Percentiles rank a stretch among this genome's conserved stretches.
Conservation (phyloP, 2,888 invertebrate genomes). For the Belgica antarctica region DNA sequence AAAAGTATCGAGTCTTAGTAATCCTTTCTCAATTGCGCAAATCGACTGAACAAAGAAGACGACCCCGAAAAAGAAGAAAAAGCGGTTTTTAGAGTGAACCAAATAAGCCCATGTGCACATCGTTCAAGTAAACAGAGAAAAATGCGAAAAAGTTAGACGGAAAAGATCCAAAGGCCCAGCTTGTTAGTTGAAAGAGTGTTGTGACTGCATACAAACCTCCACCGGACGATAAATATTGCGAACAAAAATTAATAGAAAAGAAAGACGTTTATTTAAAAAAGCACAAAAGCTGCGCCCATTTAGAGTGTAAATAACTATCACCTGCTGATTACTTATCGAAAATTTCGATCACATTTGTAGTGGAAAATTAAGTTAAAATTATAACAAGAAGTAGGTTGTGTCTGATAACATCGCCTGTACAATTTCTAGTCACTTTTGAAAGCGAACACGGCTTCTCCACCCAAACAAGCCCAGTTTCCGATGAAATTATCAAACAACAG, state of each 20-base stretch:
- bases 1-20: neutral
- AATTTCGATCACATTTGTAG: constrained; percentile 4
- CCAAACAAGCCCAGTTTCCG: too few species aligned
- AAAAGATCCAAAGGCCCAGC: neutral
- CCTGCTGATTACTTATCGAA: constrained; percentile 20
- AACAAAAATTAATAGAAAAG: too few species aligned
- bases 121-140: too few species aligned
- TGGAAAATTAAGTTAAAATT: too few species aligned
- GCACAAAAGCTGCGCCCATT: constrained; percentile 6
- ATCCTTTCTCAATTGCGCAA: neutral
- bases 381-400: too few species aligned
- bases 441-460: too few species aligned
- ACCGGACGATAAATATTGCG: too few species aligned
- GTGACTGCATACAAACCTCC: too few species aligned
- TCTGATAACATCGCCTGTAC: too few species aligned
- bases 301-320: constrained; percentile 5
- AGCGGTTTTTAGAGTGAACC: neutral
- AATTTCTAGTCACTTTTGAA: too few species aligned
- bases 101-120: neutral
- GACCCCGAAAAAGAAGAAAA: neutral
- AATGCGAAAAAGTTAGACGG: neutral
- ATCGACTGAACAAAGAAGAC: neutral
- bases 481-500: too few species aligned
- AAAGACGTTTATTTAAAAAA: neutral
- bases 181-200: constrained; percentile 2